Conservation (phyloP, 1,140 invertebrate species). For the Apis dorsata region DNA sequence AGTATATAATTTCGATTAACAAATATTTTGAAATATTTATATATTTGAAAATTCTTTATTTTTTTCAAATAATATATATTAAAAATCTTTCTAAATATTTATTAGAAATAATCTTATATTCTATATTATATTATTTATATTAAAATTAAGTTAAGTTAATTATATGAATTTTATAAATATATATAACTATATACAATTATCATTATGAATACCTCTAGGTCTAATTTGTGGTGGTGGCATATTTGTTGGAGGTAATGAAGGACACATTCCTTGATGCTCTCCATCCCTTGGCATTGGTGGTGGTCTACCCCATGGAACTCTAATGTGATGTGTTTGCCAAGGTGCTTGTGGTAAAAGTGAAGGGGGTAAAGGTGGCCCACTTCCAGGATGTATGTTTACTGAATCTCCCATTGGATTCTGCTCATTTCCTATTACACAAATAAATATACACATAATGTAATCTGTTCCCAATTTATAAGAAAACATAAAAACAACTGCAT, state of each 20-base stretch:
- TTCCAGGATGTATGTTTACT: conserved; percentile 55
- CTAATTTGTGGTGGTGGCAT: conserved; percentile 77
- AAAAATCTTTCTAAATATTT: not conserved
- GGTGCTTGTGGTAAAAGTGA: conserved; percentile 65
- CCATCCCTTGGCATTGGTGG: conserved; percentile 69
- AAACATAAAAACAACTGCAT: conserved; percentile 31
- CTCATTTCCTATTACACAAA: conserved; percentile 69
- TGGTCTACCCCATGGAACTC: conserved; percentile 73
- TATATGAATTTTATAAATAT: not conserved
- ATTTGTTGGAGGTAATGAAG: conserved; percentile 72
- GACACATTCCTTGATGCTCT: conserved; percentile 67
- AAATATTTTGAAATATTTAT: no score
- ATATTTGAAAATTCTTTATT: no score
- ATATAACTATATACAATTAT: conserved; percentile 16
- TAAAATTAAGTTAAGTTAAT: not conserved
- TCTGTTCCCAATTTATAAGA: not conserved
- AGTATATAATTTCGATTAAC: no score
- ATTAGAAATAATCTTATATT: not conserved
- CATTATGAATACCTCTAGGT: conserved; percentile 69
- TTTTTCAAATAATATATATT: not conserved
- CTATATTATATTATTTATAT: not conserved
- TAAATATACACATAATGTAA: not conserved
- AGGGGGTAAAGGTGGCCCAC: conserved; percentile 61
- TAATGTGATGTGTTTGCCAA: conserved; percentile 73
- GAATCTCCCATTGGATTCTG: conserved; percentile 66